Base-by-base conservation (phyloP, 2,888 invertebrate genomes). In the Unio delphinus region DNA sequence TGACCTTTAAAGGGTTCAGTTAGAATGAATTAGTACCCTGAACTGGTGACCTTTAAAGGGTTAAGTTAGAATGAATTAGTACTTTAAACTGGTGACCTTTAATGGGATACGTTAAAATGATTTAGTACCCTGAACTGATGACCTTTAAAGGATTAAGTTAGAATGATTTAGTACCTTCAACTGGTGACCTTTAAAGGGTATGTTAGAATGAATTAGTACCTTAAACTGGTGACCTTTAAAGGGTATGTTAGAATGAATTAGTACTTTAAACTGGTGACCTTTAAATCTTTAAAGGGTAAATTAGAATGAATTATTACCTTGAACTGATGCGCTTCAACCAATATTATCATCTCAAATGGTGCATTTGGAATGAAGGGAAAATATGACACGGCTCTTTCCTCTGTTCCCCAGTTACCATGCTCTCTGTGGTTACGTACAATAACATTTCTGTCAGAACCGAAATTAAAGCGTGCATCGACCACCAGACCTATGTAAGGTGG, bases 401-500 rank as follows among this genome's bases (percentile, higher is more conserved):
- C 68, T 7, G 5, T 59, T 15, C 68, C 68, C 68, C 68, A 68
- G 1, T 23, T 18, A 4, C 63, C 63, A 68, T 58, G n/a, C 7
- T 15, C 20, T 23, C 61, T n/a, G 20, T 57, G 20, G 57, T 68
- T 68, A 30, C 57, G 28, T 5, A 68, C 63, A 20, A 68, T 28
- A 17, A 56, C 57, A 28, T 62, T 56, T 56, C 30, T 63, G 56
- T 68, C 68, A 30, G n/a, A 2, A 23, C 61, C 26, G 54, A 55
- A 68, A 45, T 63, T 63, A 54, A 68, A 68, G 57, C 68, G 56
- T 23, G 58, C 62, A 45, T 68, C 68, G 6, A 68, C 28, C 5
- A 34, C 58, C 45, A 68, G 58, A 30, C 62, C 68, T 58, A 62
- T 45, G 15, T 68, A 61, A 15, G 69, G 63, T 3, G 76, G 74